Evolutionary conservation across 2,113 vertebrate genomes (phyloP).

Genomic region (Myrmecophaga tridactyla): DNA sequence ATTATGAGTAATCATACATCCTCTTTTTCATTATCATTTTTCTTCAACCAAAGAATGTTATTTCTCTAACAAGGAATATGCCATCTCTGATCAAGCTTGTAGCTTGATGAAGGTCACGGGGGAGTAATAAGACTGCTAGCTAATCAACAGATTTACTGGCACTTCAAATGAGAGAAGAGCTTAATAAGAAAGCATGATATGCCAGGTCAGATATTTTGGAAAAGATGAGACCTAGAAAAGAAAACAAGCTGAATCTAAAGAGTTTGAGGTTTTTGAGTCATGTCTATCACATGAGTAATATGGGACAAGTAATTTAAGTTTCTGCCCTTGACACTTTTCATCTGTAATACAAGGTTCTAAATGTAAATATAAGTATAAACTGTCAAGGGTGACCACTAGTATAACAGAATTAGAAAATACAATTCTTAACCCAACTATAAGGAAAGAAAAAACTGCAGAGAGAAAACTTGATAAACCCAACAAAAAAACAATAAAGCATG

Average conservation of each 20-base stretch:
- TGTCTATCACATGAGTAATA: not conserved
- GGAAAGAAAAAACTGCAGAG: not conserved
- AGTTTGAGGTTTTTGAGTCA: not conserved
- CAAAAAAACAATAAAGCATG: not conserved
- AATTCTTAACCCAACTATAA: not conserved
- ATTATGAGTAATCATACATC: not conserved
- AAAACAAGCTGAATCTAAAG: not conserved
- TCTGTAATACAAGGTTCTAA: not conserved
- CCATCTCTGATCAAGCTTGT: not conserved
- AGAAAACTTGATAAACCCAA: not conserved
- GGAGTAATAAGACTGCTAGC: not conserved
- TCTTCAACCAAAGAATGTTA: not conserved
- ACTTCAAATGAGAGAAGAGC: not conserved
- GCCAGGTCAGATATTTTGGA: not conserved
- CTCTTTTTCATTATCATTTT: not conserved
- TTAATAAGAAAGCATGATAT: not conserved
- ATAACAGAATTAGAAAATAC: not conserved
- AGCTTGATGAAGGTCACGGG: not conserved
- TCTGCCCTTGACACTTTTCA: not conserved
- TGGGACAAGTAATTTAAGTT: not conserved
- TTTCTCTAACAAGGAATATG: not conserved
- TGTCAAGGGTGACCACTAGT: not conserved
- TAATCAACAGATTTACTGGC: not conserved
- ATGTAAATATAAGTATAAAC: not conserved
- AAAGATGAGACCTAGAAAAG: not conserved